Evolutionary conservation across 1,140 invertebrate species (phyloP).

Genomic region (Drosophila carrolli): DNA sequence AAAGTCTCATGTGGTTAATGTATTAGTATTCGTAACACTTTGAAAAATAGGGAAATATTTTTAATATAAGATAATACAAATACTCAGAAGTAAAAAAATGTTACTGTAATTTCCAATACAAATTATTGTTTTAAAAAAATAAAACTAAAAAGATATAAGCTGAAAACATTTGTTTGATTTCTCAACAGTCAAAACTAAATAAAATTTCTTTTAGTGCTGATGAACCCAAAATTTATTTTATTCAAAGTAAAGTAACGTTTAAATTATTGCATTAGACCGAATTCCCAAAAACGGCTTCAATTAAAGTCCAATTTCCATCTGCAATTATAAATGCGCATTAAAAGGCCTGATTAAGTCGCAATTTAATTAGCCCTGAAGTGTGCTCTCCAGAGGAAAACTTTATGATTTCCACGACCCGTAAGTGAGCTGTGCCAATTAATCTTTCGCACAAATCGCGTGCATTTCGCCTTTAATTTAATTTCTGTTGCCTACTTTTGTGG

Average conservation of each 20-base stretch:
- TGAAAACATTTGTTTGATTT: too few species aligned
- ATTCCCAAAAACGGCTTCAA: not conserved
- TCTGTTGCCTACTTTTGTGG: constrained; percentile 38
- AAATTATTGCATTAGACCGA: not conserved
- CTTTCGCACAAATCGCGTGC: constrained; percentile 21
- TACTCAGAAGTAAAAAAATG: too few species aligned
- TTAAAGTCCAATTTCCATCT: not conserved
- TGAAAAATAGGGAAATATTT: too few species aligned
- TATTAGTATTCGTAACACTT: too few species aligned
- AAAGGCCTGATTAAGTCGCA: constrained; percentile 7
- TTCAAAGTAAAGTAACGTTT: not conserved
- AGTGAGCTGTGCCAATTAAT: constrained; percentile 29
- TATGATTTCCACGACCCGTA: constrained; percentile 24
- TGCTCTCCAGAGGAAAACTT: constrained; percentile 2
- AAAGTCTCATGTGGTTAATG: too few species aligned
- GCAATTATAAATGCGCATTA: constrained; percentile 11
- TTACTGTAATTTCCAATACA: too few species aligned
- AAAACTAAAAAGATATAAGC: too few species aligned
- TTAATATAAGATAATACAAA: too few species aligned
- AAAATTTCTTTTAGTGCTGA: too few species aligned
- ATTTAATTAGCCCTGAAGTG: constrained; percentile 24
- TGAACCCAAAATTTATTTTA: too few species aligned
- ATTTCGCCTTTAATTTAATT: constrained; percentile 36
- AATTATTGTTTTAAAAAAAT: too few species aligned
- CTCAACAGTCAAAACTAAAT: too few species aligned